Conservation (phyloP, 2,888 invertebrate genomes). For the Alitta virens region DNA sequence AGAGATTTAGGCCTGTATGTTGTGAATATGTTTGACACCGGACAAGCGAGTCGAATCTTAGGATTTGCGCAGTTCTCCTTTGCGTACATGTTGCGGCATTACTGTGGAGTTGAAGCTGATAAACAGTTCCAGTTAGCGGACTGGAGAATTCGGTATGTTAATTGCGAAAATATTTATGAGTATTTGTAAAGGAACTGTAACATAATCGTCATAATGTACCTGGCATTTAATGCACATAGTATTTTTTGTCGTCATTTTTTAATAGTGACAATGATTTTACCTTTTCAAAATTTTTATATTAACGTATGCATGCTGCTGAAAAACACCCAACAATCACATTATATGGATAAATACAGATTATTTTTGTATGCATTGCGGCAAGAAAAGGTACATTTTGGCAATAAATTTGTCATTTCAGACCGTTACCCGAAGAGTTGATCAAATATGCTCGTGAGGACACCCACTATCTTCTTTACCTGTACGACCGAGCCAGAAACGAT, state of each 20-base stretch:
- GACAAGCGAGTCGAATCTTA: slow-evolving; percentile 78
- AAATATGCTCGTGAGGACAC: slow-evolving; percentile 90
- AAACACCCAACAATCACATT: too few relatives aligned
- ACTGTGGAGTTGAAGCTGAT: slow-evolving; percentile 76
- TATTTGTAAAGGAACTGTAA: too few relatives aligned
- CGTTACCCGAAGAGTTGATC: slow-evolving; percentile 77
- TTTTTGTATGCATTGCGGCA: too few relatives aligned
- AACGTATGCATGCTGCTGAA: too few relatives aligned
- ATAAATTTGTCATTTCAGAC: slow-evolving; percentile 61
- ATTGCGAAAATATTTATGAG: too few relatives aligned
- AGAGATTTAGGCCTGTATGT: slow-evolving; percentile 91
- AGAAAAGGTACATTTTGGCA: too few relatives aligned
- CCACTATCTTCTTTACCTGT: slow-evolving; percentile 88
- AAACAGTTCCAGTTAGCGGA: slow-evolving; percentile 93
- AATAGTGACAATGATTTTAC: too few relatives aligned
- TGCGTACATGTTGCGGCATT: slow-evolving; percentile 74
- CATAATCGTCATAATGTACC: too few relatives aligned
- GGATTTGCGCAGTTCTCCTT: slow-evolving; percentile 69
- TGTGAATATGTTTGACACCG: slow-evolving; percentile 96
- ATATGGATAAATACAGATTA: too few relatives aligned
- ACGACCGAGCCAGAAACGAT: slow-evolving; percentile 74
- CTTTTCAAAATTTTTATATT: too few relatives aligned
- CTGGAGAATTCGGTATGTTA: slow-evolving; percentile 81
- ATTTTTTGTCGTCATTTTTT: too few relatives aligned
- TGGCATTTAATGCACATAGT: too few relatives aligned